Percentiles rank a stretch among this genome's conserved stretches.
Conservation (phyloP, 2,113 vertebrate species). For the Podilymbus podiceps region DNA sequence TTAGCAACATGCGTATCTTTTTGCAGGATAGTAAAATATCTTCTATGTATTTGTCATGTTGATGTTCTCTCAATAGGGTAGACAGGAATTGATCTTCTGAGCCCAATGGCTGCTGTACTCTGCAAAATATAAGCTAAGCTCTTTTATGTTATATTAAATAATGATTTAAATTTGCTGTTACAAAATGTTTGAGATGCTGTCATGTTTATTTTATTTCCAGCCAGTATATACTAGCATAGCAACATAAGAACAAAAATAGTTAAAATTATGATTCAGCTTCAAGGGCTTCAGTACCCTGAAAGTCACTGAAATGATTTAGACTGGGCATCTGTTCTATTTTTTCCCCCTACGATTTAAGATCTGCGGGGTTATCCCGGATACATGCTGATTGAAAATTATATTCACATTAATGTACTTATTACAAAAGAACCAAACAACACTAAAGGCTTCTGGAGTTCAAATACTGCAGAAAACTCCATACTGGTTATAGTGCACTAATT, state of each 20-base stretch:
- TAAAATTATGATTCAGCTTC: neutral
- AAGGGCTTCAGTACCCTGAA: neutral
- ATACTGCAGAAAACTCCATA: neutral
- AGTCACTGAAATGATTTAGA: neutral
- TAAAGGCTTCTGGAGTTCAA: neutral
- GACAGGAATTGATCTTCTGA: neutral
- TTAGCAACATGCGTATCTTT: neutral
- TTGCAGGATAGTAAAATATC: neutral
- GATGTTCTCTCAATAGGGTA: neutral
- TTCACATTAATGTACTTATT: neutral
- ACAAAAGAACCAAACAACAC: neutral
- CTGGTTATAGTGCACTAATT: neutral
- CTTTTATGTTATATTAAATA: neutral
- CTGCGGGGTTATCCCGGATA: neutral
- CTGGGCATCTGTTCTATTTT: neutral
- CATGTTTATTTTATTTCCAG: neutral
- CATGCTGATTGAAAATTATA: neutral
- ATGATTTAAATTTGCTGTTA: neutral
- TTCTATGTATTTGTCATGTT: neutral
- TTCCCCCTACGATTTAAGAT: neutral
- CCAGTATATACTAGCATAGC: neutral
- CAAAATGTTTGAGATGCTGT: neutral
- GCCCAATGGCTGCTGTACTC: neutral
- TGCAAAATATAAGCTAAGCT: neutral
- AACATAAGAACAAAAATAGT: neutral